These are phyloP conservation scores for Atlantisia rogersi DNA, from an alignment of 2,113 vertebrate genomes.

Conservation along the genomic window DNA sequence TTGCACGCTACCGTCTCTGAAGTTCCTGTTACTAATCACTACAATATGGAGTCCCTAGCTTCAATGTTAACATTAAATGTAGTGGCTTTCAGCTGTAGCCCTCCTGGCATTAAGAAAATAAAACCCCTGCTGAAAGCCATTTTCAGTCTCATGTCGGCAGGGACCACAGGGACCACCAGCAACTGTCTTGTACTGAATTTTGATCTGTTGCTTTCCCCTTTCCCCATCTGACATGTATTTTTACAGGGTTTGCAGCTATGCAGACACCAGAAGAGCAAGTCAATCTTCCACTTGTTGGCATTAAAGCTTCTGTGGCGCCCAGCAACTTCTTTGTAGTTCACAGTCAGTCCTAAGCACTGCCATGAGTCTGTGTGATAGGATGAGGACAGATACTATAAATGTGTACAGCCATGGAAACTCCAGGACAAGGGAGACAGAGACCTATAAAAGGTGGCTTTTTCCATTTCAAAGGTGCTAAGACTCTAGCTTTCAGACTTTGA, in stretches of 20 bases:
- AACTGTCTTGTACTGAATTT: background rate
- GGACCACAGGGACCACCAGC: constrained; percentile 30
- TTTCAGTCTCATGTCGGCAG: background rate
- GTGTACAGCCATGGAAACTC: background rate
- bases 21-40: constrained; percentile 57
- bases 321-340: background rate
- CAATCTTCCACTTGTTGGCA: background rate
- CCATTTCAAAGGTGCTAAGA: background rate
- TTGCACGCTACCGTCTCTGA: constrained; percentile 35
- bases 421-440: background rate
- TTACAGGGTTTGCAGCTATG: background rate
- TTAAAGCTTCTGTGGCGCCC: background rate
- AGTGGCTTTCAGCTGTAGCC: constrained; percentile 32
- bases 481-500: background rate
- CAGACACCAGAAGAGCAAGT: background rate
- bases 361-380: background rate
- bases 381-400: background rate
- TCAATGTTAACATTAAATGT: constrained; percentile 46
- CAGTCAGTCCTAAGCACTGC: background rate
- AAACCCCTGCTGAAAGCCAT: background rate
- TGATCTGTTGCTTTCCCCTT: background rate
- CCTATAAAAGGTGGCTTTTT: background rate
- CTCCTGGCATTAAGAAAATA: constrained; percentile 46
- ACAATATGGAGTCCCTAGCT: constrained; percentile 39
- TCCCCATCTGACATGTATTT: background rate